These are phyloP conservation scores for Pseudomyrmex dendroicus DNA, from an alignment of 1,140 invertebrate genomes.

Conservation along the genomic window DNA sequence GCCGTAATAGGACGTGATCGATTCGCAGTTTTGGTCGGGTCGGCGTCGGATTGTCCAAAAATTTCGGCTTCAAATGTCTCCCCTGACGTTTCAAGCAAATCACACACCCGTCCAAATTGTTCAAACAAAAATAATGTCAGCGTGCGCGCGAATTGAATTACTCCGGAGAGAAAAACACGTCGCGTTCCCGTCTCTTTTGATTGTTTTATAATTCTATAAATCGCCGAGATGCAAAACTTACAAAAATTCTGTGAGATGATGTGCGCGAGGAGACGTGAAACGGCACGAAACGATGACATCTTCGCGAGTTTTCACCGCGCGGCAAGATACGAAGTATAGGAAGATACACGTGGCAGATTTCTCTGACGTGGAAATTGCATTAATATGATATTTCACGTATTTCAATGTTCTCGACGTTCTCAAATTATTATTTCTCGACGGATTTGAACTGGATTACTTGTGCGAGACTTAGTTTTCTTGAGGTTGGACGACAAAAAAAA, in stretches of 20 bases:
- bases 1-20: slow-evolving; percentile 11
- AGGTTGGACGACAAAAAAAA: background rate
- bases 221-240: background rate
- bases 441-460: background rate
- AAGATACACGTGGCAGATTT: slow-evolving; percentile 29
- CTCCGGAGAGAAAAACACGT: background rate
- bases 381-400: slow-evolving; percentile 45
- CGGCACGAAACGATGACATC: slow-evolving; percentile 2
- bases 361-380: slow-evolving; percentile 48
- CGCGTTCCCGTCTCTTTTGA: background rate
- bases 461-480: background rate
- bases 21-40: slow-evolving; percentile 1
- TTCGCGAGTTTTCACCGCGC: slow-evolving; percentile 32
- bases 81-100: background rate
- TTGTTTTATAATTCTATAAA: background rate
- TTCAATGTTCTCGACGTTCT: slow-evolving; percentile 34
- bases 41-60: background rate
- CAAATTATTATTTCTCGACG: background rate
- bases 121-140: background rate
- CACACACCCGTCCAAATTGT: background rate
- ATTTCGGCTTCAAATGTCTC: slow-evolving; percentile 11
- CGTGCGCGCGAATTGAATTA: background rate
- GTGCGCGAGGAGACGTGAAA: slow-evolving; percentile 1
- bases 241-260: slow-evolving; percentile 11
- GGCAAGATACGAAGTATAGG: background rate